Evolutionary conservation across 2,888 invertebrate species (phyloP).

Genomic region (Drosophila subquinaria): DNA sequence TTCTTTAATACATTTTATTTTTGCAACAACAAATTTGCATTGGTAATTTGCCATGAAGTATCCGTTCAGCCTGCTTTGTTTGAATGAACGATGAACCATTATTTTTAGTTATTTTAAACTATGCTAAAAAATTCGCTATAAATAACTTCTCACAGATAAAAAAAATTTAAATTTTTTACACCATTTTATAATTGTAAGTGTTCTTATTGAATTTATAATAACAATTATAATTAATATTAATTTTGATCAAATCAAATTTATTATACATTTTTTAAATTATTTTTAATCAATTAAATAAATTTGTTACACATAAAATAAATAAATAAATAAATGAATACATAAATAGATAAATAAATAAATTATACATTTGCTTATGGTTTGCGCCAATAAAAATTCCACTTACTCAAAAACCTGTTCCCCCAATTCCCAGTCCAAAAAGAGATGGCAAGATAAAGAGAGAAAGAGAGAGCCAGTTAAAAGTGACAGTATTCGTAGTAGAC

Average conservation of each 20-base stretch:
- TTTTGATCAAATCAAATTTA: too few species aligned
- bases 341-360: too few species aligned
- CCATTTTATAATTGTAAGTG: background rate
- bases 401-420: slow-evolving; percentile 59
- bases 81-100: slow-evolving; percentile 16
- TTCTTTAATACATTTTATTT: slow-evolving; percentile 35
- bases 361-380: slow-evolving; percentile 29
- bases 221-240: too few species aligned
- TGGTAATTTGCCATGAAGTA: slow-evolving; percentile 44
- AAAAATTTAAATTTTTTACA: background rate
- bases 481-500: slow-evolving; percentile 52
- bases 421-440: slow-evolving; percentile 25
- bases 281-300: too few species aligned
- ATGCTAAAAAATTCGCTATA: slow-evolving; percentile 2
- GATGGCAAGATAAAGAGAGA: background rate
- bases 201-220: slow-evolving; percentile 2
- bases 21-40: slow-evolving; percentile 49
- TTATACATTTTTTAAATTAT: too few species aligned
- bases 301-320: too few species aligned
- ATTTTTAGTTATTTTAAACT: slow-evolving; percentile 6
- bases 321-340: too few species aligned
- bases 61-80: slow-evolving; percentile 49
- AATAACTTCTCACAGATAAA: background rate
- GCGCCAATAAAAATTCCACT: slow-evolving; percentile 17
- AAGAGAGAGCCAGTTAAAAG: slow-evolving; percentile 46